These are phyloP conservation scores for Oikopleura vanhoeffeni DNA, from an alignment of 23 tunicate genomes.

Conservation along the genomic window DNA sequence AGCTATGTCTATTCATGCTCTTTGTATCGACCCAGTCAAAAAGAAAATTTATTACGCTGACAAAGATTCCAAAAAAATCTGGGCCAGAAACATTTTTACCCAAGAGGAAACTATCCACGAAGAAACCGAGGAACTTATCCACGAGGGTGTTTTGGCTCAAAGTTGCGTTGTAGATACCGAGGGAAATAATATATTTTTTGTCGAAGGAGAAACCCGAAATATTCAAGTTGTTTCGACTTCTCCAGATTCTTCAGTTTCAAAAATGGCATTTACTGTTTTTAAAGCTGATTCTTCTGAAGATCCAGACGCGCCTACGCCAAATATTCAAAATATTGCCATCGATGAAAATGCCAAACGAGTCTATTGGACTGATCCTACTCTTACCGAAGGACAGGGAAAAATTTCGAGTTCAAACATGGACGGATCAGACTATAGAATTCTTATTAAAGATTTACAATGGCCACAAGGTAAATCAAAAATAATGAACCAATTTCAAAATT, in stretches of 20 bases:
- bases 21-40: not conserved
- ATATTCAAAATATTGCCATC: not conserved
- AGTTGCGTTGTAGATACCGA: not conserved
- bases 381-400: constrained; percentile 35
- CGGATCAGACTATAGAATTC: constrained; percentile 26
- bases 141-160: not conserved
- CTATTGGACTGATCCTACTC: constrained; percentile 50
- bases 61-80: not conserved
- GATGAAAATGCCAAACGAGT: constrained; percentile 15
- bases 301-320: not conserved
- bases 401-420: constrained; percentile 33
- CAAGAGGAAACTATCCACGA: not conserved
- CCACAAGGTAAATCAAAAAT: constrained; percentile 3
- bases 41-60: not conserved
- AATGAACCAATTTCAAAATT: too few relatives aligned
- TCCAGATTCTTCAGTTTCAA: not conserved
- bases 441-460: not conserved
- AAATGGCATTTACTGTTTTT: not conserved
- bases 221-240: not conserved
- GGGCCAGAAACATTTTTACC: not conserved
- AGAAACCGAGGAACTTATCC: not conserved
- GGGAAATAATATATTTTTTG: not conserved
- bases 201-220: not conserved
- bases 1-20: not conserved
- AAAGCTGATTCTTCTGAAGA: not conserved